Base-by-base conservation (phyloP, 1,140 invertebrate species). In the Diachasmimorpha longicaudata region DNA sequence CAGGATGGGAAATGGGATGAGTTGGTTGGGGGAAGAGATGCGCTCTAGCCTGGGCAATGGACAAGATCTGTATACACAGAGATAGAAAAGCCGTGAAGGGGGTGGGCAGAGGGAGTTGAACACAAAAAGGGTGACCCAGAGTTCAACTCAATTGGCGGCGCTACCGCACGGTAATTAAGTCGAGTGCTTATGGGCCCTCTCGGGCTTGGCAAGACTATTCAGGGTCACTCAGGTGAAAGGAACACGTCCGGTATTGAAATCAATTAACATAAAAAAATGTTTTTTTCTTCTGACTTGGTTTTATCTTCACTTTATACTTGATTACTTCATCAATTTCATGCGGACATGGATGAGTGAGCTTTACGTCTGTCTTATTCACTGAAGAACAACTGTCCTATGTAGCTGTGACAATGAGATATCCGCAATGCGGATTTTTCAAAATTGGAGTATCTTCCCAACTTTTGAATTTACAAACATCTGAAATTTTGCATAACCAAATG, bases 91-190 rank as follows among this genome's bases (percentile, higher is more conserved):
- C 31, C 31, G 31, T 31, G 31, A 6, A 31, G 31, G 10, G 55
- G 21, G 55, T 3, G 21, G 55, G 23, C 4, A 11, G 21, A 67
- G 19, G 14, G 14, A 13, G 31, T n/a, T 0, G n/a, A 1, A 37
- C 9, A 25, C 10, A 25, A 25, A 67, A 37, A 21, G 44, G 23
- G 23, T 71, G 70, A 70, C 68, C 44, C 68, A 70, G 68, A 25
- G 44, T 71, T 71, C 44, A 48, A 71, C 44, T 25, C 25, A 46
- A 71, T 71, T 71, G 48, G 70, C 44, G 19, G 44, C 21, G 44
- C 42, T 71, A 71, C 46, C 68, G 37, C 68, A 21, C 48, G 14
- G 68, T 70, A 70, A 42, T 70, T 70, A 70, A 70, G 36, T 70
- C 37, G 36, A n/a, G 48, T 19, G n/a, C 48, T 16, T 55, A 55